Evolutionary conservation across 2,113 vertebrate species (phyloP), one percentile per base, ranked within the genome.

Genomic region (Anser cygnoides): DNA sequence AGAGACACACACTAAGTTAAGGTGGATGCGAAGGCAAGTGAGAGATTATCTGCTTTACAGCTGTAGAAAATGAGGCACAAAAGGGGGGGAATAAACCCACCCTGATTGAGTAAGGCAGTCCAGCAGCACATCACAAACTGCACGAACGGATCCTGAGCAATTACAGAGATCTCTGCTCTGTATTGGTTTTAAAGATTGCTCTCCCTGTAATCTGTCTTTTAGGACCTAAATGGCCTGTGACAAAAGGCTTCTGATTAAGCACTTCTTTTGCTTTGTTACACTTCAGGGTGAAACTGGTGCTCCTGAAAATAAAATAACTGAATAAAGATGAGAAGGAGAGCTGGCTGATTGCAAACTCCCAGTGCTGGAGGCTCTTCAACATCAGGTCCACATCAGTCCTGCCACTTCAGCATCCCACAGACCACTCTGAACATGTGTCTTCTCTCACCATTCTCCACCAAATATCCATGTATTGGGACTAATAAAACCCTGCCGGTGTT

Each of bases 241-340:
- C 90, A 66, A 91, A 89, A 92, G 84, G 54, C 66, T n/a, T 75
- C 54, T 95, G 92, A 96, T 92, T 89, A 95, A 94, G 35, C 6
- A 2, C 63, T 84, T 76, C 77, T 93, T 91, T 91, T 91, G 74
- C 90, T 91, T 76, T 92, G 76, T 78, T 90, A 81, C 61, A 89
- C 44, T 87, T 93, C 39, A 86, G 57, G 68, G 68, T 95, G 86
- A 94, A 96, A 81, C 57, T 35, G 19, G 39, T 89, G 73, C 49
- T 95, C 58, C 80, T 96, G 92, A 81, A 95, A 93, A 94, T 81
- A 94, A 94, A 94, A 63, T 81, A 95, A 75, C 65, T 43, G 62
- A 87, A 79, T 76, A 78, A 92, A 92, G 66, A 58, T 39, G 46
- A 73, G 92, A 93, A 70, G 25, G 44, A 84, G 44, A 26, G 19